phyloP scores from a whole-genome alignment of 1,140 invertebrate species.

The Drosophila nigrodunni region DNA sequence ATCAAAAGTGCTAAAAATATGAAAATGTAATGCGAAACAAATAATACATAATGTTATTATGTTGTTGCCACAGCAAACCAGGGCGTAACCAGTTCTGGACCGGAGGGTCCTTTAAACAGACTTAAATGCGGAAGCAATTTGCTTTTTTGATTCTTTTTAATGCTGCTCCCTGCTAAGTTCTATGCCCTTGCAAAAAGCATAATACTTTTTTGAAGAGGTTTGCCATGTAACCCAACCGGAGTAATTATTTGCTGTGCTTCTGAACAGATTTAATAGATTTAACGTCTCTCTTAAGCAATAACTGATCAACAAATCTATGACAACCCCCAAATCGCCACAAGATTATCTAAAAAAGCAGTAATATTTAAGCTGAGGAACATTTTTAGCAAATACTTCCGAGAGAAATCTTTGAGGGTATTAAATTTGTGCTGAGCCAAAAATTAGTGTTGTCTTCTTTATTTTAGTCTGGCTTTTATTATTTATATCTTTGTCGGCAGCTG shows the following conservation, averaged over 20 bases:
- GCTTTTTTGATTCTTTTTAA: conserved; percentile 54
- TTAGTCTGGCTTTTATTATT: conserved; percentile 70
- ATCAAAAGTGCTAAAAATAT: conserved; percentile 53
- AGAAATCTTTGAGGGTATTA: too few relatives aligned
- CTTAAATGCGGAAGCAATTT: conserved; percentile 72
- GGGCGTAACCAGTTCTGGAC: conserved; percentile 20
- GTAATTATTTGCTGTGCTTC: too few relatives aligned
- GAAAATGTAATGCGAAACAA: conserved; percentile 57
- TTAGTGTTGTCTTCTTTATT: not conserved
- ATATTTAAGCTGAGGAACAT: too few relatives aligned
- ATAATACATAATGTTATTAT: conserved; percentile 76
- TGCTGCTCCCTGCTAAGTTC: conserved; percentile 1
- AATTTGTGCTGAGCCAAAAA: too few relatives aligned
- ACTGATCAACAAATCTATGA: too few relatives aligned
- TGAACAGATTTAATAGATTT: too few relatives aligned
- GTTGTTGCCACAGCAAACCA: not conserved
- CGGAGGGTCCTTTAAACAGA: conserved; percentile 54
- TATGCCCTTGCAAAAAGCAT: too few relatives aligned
- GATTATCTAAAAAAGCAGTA: too few relatives aligned
- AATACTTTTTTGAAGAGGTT: too few relatives aligned
- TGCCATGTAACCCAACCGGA: too few relatives aligned
- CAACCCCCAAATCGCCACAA: too few relatives aligned
- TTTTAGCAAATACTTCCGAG: not conserved
- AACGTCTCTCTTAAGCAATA: too few relatives aligned
- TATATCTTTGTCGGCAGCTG: conserved; percentile 53